These are phyloP conservation scores for Zaprionus kolodkinae DNA, from an alignment of 1,140 invertebrate genomes.

Conservation along the genomic window DNA sequence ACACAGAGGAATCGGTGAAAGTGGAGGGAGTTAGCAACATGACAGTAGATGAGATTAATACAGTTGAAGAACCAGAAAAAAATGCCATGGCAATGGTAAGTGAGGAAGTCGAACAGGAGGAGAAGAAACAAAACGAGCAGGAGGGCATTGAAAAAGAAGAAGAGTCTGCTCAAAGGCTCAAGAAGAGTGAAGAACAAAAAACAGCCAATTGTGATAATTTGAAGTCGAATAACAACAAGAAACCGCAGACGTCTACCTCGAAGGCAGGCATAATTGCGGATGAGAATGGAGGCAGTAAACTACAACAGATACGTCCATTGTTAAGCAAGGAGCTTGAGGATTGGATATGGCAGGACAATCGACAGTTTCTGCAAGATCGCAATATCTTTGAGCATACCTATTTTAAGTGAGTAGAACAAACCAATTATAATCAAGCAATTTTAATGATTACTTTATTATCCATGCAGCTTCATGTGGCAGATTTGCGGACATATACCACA, in stretches of 20 bases:
- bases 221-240: slow-evolving; percentile 66
- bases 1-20: slow-evolving; percentile 43
- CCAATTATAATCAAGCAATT: background rate
- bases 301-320: slow-evolving; percentile 70
- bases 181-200: slow-evolving; percentile 54
- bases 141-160: slow-evolving; percentile 4
- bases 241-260: slow-evolving; percentile 70
- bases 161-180: background rate
- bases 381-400: slow-evolving; percentile 98
- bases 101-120: background rate
- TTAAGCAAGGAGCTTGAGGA: slow-evolving; percentile 92
- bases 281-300: slow-evolving; percentile 31
- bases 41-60: background rate
- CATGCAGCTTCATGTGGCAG: slow-evolving; percentile 96
- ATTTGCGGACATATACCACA: slow-evolving; percentile 96
- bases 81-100: background rate
- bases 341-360: slow-evolving; percentile 98
- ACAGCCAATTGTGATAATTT: slow-evolving; percentile 82
- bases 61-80: slow-evolving; percentile 9
- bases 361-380: slow-evolving; percentile 96
- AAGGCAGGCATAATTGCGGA: slow-evolving; percentile 57
- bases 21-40: slow-evolving; percentile 27
- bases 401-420: slow-evolving; percentile 90
- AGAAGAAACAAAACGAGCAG: slow-evolving; percentile 12
- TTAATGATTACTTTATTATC: background rate